Evolutionary conservation across 2,888 invertebrate species (phyloP), one percentile per base, ranked within the genome.

Genomic region (Amphipyra tragopoginis): DNA sequence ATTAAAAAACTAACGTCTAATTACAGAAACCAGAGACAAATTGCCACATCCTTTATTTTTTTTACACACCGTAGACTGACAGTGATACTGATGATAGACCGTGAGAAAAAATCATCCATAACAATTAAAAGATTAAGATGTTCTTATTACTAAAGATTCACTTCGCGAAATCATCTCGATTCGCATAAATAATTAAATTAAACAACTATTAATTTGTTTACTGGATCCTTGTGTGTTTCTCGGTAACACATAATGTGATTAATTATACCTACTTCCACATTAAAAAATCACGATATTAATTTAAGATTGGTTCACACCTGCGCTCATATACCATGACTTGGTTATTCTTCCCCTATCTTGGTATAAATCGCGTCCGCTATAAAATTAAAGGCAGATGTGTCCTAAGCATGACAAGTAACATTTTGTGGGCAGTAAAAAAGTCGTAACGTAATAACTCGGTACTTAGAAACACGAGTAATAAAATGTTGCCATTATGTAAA

Each of bases 111-210:
- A 38, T 8, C 43, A 55, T 33, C n/a, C 13, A 33, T 34, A 39
- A 21, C 38, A 60, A 65, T 65, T 75, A 63, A 49, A 71, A 63
- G 7, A 60, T 52, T 26, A 34, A 45, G 9, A n/a, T 29, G 7
- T 29, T 4, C 38, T 15, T 13, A 61, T 52, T 62, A 52, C 71
- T 21, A 55, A 49, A 44, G 50, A 60, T 55, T 58, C 42, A 36
- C 56, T 53, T 38, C 51, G 59, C 59, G 45, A 62, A 69, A 77
- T 40, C 52, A 45, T 44, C 15, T 15, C 53, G 38, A 34, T 76
- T 67, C 63, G 49, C 47, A 53, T 53, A 58, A 72, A 63, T 63
- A 62, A 57, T 79, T 58, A 71, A 75, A 75, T 58, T 56, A 76
- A 64, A 65, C 55, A 75, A 55, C 26, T 13, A 61, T 56, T 72